Evolutionary conservation across 2,113 vertebrate species (phyloP).

Genomic region (Gyps fulvus): DNA sequence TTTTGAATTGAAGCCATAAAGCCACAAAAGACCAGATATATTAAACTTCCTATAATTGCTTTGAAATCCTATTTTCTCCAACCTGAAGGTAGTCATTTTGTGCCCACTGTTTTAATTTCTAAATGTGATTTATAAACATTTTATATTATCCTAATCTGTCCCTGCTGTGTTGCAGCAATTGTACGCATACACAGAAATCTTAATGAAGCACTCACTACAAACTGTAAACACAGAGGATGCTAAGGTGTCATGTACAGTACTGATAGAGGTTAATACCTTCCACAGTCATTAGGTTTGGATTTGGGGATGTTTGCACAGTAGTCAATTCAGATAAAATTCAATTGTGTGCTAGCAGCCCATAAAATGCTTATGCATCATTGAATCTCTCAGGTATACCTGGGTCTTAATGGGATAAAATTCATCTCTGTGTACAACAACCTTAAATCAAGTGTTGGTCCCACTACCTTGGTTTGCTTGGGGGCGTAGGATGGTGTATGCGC

Average conservation of each 20-base stretch:
- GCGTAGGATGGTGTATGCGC: too few species aligned
- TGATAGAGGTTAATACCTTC: slow-evolving; percentile 16
- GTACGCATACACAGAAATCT: neutral
- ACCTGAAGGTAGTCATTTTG: neutral
- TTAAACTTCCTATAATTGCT: neutral
- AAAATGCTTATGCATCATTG: neutral
- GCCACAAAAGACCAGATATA: neutral
- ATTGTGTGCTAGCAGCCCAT: neutral
- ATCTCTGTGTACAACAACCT: neutral
- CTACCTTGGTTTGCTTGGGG: neutral
- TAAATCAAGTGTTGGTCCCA: neutral
- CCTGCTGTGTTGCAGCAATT: neutral
- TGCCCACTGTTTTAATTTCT: slow-evolving; percentile 13
- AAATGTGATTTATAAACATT: slow-evolving; percentile 26
- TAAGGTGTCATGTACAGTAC: neutral
- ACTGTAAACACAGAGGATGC: slow-evolving; percentile 13
- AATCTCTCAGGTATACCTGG: neutral
- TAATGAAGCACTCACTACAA: slow-evolving; percentile 27
- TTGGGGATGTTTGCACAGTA: slow-evolving; percentile 5
- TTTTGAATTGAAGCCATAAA: neutral
- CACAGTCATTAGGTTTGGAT: neutral
- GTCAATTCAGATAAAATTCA: slow-evolving; percentile 25
- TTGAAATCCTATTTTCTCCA: slow-evolving; percentile 34
- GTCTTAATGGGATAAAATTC: neutral
- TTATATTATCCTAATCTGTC: slow-evolving; percentile 13